Evolutionary conservation across 2,113 vertebrate species (phyloP), one percentile per base, ranked within the genome.

Genomic region (Rhadina sibilatrix): DNA sequence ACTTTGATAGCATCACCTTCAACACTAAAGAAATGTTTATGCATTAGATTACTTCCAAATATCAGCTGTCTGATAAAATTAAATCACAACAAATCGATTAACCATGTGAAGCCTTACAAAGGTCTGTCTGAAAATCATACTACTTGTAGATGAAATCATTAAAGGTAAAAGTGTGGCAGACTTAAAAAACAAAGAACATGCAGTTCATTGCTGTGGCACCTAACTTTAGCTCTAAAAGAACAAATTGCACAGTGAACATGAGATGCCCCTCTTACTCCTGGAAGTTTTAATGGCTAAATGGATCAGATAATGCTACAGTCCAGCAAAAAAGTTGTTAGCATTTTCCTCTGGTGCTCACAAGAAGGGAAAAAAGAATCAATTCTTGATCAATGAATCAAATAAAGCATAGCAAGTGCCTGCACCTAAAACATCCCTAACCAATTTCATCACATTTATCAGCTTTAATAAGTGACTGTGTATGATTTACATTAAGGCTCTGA

Each of bases 1-100:
- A 99, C 99, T 96, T 99, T 99, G 96, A 99, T 99, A 40, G 98
- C 98, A 91, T 99, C 99, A 44, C 98, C 98, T 97, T 99, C 99
- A 86, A 96, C 94, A 88, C 98, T 99, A 83, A 96, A 93, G 6
- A 57, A 74, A 90, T 30, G 72, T 35, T 40, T 53, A 52, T 11
- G 35, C 40, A 28, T 95, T 87, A 91, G 66, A 57, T 40, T 44
- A 31, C 18, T 70, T 38, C 5, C 2, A 57, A 81, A 71, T 2
- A 44, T n/a, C 69, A 64, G 22, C 44, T 84, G 8, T 17, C 65
- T 59, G 9, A 44, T 21, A 49, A 85, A 85, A 86, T 52, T 12
- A 66, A 46, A 66, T 44, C 38, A 56, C 17, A 77, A 57, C 57
- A 38, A 53, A 37, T 28, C 59, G 27, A 42, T n/a, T 81, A 77